Conservation (phyloP, 1,140 invertebrate genomes). For the Drepana arcuata region DNA sequence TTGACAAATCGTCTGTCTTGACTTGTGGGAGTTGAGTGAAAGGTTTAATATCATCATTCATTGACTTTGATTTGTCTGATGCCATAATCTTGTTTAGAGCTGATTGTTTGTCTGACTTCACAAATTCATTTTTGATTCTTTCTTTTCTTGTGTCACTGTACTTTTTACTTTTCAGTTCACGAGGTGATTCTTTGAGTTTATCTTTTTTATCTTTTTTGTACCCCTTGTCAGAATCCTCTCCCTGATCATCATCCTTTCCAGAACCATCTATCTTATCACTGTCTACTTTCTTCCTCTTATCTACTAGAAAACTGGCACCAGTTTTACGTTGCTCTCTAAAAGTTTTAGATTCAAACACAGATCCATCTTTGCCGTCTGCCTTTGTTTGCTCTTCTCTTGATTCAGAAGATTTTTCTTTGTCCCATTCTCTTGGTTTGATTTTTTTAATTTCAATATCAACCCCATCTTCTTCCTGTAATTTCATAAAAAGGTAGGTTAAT, state of each 20-base stretch:
- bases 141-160: slow-evolving; percentile 67
- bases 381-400: slow-evolving; percentile 65
- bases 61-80: slow-evolving; percentile 44
- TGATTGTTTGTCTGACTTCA: slow-evolving; percentile 47
- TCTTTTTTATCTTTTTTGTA: slow-evolving; percentile 53
- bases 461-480: slow-evolving; percentile 60
- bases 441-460: slow-evolving; percentile 60
- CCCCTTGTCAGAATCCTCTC: slow-evolving; percentile 34
- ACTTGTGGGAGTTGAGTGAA: slow-evolving; percentile 66
- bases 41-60: slow-evolving; percentile 65
- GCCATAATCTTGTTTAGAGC: slow-evolving; percentile 51
- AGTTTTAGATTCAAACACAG: slow-evolving; percentile 50
- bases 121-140: slow-evolving; percentile 42
- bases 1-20: slow-evolving; percentile 60
- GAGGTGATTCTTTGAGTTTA: slow-evolving; percentile 49
- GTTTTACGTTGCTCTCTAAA: slow-evolving; percentile 56
- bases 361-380: slow-evolving; percentile 36
- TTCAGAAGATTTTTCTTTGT: slow-evolving; percentile 58
- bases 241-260: slow-evolving; percentile 40
- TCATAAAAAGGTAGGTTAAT: no score
- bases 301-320: slow-evolving; percentile 23
- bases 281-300: slow-evolving; percentile 58
- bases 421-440: slow-evolving; percentile 63
- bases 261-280: slow-evolving; percentile 39
- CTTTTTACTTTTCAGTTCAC: slow-evolving; percentile 64